Percentiles rank a stretch among this genome's conserved stretches.
Evolutionary conservation across 2,888 invertebrate genomes (phyloP).

Genomic region (Macrophya annulata): DNA sequence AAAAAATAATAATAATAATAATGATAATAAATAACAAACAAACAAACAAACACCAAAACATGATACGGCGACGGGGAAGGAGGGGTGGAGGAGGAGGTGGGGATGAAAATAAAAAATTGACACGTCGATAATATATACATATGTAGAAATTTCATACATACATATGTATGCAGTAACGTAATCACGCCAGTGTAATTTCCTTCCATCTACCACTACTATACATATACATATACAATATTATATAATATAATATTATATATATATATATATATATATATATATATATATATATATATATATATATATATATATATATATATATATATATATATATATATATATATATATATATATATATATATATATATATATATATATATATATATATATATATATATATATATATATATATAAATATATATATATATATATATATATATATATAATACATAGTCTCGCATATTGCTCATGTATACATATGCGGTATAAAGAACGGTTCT

Average conservation of each 20-base stretch:
- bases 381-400: background rate
- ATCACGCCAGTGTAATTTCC: slow-evolving; percentile 38
- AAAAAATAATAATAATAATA: background rate
- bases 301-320: background rate
- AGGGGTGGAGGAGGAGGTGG: background rate
- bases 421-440: no score
- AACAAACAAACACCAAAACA: background rate
- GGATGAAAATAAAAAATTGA: background rate
- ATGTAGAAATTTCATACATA: background rate
- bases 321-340: no score
- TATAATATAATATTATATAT: background rate
- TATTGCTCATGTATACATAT: background rate
- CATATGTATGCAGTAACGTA: background rate
- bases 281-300: no score
- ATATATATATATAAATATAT: background rate
- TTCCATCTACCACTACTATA: background rate
- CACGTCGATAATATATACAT: background rate
- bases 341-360: background rate
- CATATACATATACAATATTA: no score
- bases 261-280: background rate
- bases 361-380: background rate
- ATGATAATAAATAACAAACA: background rate
- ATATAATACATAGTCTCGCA: background rate
- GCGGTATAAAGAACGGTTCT: background rate
- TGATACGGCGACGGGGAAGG: background rate